phyloP scores from a whole-genome alignment of 1,140 invertebrate genomes.

The Carcinoscorpius rotundicauda region DNA sequence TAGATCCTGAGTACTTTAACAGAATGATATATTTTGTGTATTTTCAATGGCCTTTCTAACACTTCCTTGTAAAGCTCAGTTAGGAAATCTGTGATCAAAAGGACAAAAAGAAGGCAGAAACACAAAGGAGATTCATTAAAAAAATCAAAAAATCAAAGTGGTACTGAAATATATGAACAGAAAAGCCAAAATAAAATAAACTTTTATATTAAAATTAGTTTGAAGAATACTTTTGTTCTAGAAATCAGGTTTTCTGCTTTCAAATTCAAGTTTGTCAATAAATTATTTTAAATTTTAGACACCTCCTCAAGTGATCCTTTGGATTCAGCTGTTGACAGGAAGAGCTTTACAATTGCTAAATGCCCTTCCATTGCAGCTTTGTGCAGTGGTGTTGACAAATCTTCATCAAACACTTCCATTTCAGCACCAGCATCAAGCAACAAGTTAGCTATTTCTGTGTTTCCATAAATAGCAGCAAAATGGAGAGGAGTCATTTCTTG shows the following conservation, averaged over 20 bases:
- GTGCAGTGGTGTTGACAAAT: constrained; percentile 35
- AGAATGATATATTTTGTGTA: too few relatives aligned
- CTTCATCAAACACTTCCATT: constrained; percentile 33
- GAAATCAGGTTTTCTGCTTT: too few relatives aligned
- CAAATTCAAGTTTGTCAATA: not conserved
- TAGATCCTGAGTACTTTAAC: too few relatives aligned
- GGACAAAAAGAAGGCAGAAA: too few relatives aligned
- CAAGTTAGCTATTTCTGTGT: constrained; percentile 54
- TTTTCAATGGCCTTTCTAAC: too few relatives aligned
- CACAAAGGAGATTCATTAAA: too few relatives aligned
- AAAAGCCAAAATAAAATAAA: not conserved
- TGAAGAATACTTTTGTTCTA: too few relatives aligned
- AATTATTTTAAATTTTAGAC: constrained; percentile 29
- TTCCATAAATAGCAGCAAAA: constrained; percentile 62
- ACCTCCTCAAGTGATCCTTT: constrained; percentile 16
- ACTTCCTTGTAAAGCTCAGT: too few relatives aligned
- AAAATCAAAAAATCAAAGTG: constrained; percentile 5
- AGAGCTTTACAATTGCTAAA: constrained; percentile 28
- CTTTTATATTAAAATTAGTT: not conserved
- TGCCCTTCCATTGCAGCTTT: constrained; percentile 34
- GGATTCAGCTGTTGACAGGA: constrained; percentile 30
- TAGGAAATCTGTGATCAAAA: too few relatives aligned
- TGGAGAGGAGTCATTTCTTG: constrained; percentile 55
- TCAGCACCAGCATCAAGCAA: constrained; percentile 58
- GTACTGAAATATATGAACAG: not conserved